phyloP scores from a whole-genome alignment of 2,797 vertebrate genomes.

The Arnoldichthys spilopterus region DNA sequence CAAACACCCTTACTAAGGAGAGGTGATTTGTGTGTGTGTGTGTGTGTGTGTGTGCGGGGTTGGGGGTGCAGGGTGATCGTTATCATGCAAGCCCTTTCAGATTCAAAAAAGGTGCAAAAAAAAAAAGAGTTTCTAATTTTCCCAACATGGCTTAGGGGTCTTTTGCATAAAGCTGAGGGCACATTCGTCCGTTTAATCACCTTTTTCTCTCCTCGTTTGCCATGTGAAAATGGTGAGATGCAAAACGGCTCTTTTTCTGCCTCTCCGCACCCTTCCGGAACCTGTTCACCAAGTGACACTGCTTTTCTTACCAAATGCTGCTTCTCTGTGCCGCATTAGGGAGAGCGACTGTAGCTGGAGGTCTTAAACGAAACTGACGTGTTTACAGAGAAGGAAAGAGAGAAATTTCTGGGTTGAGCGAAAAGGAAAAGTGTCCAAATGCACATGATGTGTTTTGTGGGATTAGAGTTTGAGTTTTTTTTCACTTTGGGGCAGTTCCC shows the following conservation, averaged over 20 bases:
- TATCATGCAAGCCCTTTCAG: no score
- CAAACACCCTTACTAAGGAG: background rate
- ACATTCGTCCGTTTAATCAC: background rate
- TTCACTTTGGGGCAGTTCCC: no score
- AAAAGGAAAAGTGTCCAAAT: no score
- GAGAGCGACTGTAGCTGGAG: background rate
- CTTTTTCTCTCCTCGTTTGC: background rate
- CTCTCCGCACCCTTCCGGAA: conserved; percentile 32
- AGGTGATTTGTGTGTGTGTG: no score
- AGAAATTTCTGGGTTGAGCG: background rate
- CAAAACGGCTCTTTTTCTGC: conserved; percentile 48
- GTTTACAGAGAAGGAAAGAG: conserved; percentile 12
- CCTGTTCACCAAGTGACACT: conserved; percentile 48
- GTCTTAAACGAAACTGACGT: background rate
- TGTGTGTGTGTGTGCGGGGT: no score
- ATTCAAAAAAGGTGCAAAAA: conserved; percentile 8
- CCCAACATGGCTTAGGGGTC: conserved; percentile 7
- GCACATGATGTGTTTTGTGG: no score
- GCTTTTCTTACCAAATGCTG: conserved; percentile 56
- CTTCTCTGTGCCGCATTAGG: conserved; percentile 5
- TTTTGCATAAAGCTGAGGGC: conserved; percentile 57
- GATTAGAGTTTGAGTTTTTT: no score
- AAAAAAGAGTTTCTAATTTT: background rate
- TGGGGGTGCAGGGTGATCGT: no score
- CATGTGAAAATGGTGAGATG: conserved; percentile 47